phyloP scores from a whole-genome alignment of 2,797 vertebrate species.

The Apogon hyalosoma region DNA sequence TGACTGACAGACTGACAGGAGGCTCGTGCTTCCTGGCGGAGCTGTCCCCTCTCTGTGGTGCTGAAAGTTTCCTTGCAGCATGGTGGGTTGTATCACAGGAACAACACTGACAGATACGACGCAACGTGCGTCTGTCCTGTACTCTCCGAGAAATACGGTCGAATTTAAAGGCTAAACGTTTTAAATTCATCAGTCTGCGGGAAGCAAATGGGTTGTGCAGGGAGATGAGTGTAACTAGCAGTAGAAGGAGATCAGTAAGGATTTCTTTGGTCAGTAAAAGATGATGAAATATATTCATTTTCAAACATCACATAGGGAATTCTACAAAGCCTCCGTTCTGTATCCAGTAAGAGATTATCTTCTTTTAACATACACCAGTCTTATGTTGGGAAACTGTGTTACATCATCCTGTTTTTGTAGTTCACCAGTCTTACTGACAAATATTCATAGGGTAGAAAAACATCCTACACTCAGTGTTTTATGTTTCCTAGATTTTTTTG shows the following conservation, averaged over 20 bases:
- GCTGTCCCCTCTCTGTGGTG: slow-evolving; percentile 76
- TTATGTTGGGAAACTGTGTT: too few species aligned
- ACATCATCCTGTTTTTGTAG: background rate
- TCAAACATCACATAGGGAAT: slow-evolving; percentile 33
- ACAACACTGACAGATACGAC: background rate
- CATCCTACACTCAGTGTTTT: background rate
- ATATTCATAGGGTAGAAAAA: background rate
- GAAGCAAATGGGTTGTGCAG: slow-evolving; percentile 7
- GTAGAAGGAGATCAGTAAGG: slow-evolving; percentile 31
- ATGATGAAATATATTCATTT: slow-evolving; percentile 33
- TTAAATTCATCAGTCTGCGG: slow-evolving; percentile 14
- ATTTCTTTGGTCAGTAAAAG: slow-evolving; percentile 35
- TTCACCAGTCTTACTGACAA: background rate
- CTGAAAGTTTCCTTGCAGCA: slow-evolving; percentile 81
- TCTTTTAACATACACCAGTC: background rate
- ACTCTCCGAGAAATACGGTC: background rate
- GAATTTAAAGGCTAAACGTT: slow-evolving; percentile 7
- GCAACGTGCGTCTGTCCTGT: background rate
- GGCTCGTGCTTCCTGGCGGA: slow-evolving; percentile 39
- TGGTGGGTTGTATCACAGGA: slow-evolving; percentile 26
- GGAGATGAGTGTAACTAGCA: slow-evolving; percentile 12
- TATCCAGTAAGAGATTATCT: background rate
- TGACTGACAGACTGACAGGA: slow-evolving; percentile 60
- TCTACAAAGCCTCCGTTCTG: background rate
- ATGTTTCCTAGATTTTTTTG: background rate